A percentile compares a stretch with the other conserved stretches of the same genome.
Evolutionary conservation across 2,797 vertebrate genomes (phyloP).

Genomic region (Microhierax caerulescens): DNA sequence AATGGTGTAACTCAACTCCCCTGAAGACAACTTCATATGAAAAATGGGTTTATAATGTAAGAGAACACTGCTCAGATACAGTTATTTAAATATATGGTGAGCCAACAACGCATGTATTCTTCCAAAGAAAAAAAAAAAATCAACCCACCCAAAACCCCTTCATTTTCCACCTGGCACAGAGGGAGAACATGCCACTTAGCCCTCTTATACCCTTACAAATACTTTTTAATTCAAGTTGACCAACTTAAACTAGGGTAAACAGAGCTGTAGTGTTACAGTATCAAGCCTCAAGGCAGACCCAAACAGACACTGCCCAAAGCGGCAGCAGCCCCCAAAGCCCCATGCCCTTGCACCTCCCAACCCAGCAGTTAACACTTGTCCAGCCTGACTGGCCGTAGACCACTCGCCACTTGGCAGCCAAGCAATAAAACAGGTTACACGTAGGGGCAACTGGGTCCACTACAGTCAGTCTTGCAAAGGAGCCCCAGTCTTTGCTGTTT

Average conservation of each 20-base stretch:
- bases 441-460: neutral
- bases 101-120: neutral
- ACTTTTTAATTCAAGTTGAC: neutral
- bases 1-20: neutral
- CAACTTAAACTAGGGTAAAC: rapidly evolving
- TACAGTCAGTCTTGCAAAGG: neutral
- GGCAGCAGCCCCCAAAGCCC: rapidly evolving
- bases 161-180: neutral
- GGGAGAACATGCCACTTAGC: neutral
- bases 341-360: neutral
- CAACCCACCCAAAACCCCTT: neutral
- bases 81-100: neutral
- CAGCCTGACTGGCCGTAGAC: neutral
- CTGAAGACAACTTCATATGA: rapidly evolving
- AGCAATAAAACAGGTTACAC: neutral
- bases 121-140: neutral
- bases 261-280: neutral
- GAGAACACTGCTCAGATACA: neutral
- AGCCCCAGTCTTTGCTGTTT: neutral
- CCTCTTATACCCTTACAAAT: neutral
- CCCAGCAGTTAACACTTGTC: neutral
- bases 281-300: neutral
- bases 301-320: neutral
- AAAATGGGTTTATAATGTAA: neutral
- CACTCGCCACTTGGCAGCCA: neutral